These are phyloP conservation scores for Tethea ocularis DNA, from an alignment of 2,888 invertebrate genomes.

Conservation along the genomic window DNA sequence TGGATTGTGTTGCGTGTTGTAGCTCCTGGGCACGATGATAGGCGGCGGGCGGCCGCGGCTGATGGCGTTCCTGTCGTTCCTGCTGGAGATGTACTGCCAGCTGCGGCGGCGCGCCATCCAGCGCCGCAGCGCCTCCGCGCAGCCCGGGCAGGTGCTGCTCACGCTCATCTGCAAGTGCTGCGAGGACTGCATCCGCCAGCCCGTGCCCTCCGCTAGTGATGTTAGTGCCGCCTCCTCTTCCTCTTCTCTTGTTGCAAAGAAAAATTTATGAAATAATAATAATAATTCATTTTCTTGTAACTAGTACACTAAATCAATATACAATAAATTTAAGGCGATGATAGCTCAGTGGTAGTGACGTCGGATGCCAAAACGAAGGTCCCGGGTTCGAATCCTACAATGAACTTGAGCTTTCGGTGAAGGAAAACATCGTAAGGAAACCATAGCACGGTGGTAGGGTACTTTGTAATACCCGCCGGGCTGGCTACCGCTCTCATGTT, in stretches of 20 bases:
- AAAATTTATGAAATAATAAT: no score
- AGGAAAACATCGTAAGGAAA: no score
- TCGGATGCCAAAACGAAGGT: no score
- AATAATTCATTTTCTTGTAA: no score
- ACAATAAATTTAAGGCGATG: no score
- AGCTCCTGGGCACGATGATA: slow-evolving; percentile 80
- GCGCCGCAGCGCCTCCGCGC: slow-evolving; percentile 79
- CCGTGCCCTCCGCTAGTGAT: slow-evolving; percentile 91
- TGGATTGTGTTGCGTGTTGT: background rate
- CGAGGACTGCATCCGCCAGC: slow-evolving; percentile 92
- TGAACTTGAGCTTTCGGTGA: no score
- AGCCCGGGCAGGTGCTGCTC: slow-evolving; percentile 88
- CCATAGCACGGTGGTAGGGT: no score
- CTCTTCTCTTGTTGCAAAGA: background rate
- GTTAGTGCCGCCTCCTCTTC: slow-evolving; percentile 75
- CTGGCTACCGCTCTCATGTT: no score
- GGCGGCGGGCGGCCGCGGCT: slow-evolving; percentile 87
- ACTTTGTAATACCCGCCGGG: no score
- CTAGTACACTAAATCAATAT: no score
- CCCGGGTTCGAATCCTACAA: no score
- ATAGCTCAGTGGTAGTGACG: no score
- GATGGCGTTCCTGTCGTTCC: slow-evolving; percentile 94
- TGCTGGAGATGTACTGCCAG: slow-evolving; percentile 96
- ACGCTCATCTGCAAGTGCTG: slow-evolving; percentile 95
- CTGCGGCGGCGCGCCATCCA: slow-evolving; percentile 88